These are phyloP conservation scores for Napeogenes sylphis DNA, from an alignment of 2,888 invertebrate genomes.

Conservation along the genomic window DNA sequence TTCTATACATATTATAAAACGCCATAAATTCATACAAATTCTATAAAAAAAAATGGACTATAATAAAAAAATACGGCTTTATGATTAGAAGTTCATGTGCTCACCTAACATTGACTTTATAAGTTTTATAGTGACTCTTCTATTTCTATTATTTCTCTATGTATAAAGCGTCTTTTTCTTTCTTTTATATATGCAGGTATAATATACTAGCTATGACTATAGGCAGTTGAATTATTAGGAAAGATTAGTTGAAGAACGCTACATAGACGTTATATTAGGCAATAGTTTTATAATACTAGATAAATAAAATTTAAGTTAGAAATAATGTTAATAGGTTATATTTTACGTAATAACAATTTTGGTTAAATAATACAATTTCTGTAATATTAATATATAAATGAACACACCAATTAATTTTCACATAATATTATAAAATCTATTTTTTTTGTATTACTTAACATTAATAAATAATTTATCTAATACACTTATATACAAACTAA, in stretches of 20 bases:
- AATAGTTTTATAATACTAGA: conserved; percentile 1
- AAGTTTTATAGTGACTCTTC: conserved; percentile 2
- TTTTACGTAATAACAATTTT: too few relatives aligned
- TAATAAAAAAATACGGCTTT: neutral
- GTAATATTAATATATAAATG: conserved; percentile 8
- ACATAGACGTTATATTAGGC: neutral
- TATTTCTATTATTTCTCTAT: conserved; percentile 11
- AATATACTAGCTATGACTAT: conserved; percentile 2
- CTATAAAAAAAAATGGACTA: neutral
- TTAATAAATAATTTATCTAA: conserved; percentile 20
- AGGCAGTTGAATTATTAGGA: conserved; percentile 1
- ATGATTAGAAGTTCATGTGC: neutral
- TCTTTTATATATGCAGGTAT: conserved; percentile 14
- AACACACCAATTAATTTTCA: conserved; percentile 14
- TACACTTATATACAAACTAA: conserved; percentile 25
- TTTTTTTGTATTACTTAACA: conserved; percentile 17
- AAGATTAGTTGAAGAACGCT: neutral
- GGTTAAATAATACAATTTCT: too few relatives aligned
- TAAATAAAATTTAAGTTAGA: neutral
- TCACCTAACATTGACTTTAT: neutral
- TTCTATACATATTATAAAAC: too few relatives aligned
- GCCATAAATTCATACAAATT: neutral
- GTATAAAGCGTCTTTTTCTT: conserved; percentile 28
- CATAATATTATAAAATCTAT: conserved; percentile 17
- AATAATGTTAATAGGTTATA: neutral